Evolutionary conservation across 2,113 vertebrate genomes (phyloP).

Genomic region (Eira barbara): DNA sequence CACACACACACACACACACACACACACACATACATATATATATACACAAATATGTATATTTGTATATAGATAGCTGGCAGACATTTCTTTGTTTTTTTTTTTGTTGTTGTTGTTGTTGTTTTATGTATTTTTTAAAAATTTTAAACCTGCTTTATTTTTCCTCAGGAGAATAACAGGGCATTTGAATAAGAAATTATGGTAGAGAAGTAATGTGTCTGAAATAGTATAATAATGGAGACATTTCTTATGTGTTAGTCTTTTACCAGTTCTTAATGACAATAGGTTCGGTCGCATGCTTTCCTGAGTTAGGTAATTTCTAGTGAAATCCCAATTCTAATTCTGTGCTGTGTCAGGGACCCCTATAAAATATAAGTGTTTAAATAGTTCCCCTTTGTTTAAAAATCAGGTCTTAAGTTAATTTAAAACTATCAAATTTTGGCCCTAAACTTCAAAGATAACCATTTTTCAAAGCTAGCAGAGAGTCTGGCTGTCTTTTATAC

Average conservation of each 20-base stretch:
- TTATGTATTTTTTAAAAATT: neutral
- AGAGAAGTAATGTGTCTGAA: neutral
- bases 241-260: neutral
- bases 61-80: constrained; percentile 2
- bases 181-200: neutral
- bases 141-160: neutral
- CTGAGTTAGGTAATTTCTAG: neutral
- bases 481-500: neutral
- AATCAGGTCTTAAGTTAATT: neutral
- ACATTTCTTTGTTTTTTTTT: neutral
- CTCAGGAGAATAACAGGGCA: neutral
- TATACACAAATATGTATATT: neutral
- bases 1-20: no score
- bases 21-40: no score
- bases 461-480: neutral
- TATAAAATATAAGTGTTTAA: neutral
- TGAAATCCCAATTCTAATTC: constrained; percentile 6
- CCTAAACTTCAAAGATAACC: neutral
- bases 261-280: neutral
- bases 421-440: neutral
- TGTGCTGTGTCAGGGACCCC: neutral
- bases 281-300: neutral
- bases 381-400: neutral
- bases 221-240: neutral
- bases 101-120: neutral